Evolutionary conservation across 2,113 vertebrate species (phyloP), one percentile per base, ranked within the genome.

Genomic region (Epinephelus lanceolatus): DNA sequence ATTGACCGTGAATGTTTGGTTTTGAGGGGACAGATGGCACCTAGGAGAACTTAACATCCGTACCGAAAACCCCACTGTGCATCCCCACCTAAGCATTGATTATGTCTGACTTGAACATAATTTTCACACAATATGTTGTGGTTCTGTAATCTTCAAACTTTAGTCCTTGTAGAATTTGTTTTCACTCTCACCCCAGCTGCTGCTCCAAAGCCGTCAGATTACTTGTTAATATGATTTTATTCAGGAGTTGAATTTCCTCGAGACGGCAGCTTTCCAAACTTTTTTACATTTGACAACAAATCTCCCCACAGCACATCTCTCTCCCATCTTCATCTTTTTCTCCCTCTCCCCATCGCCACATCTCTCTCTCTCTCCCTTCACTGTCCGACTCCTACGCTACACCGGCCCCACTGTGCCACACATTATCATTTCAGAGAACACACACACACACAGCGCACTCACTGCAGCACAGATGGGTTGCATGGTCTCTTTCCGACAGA

Each of bases 371-470:
- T 60, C 71, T 96, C 71, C 40, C 51, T 78, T 77, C 40, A 45
- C 77, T 45, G 78, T 89, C 88, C 68, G 23, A 82, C 88, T 92
- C 89, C 82, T 82, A 80, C 69, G 51, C 87, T 56, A n/a, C 74
- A 78, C 67, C 45, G 55, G 78, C 88, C 75, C 53, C 69, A 78
- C 66, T 57, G 76, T 84, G 75, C 71, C 80, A 56, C 76, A 73
- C 73, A 90, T 94, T 92, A 91, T 74, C 80, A 92, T 92, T 90
- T 93, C 90, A 86, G 83, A 91, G 80, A 93, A 65, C 78, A 66
- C 76, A 82, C 88, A 76, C 88, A 76, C 89, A 78, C 33, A 60
- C 56, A 61, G n/a, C 52, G 56, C 83, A 71, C 65, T 61, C 62
- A 47, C 70, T 77, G 78, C 80, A 42, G 87, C 88, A 81, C 92